A percentile compares a stretch with the other conserved stretches of the same genome.
phyloP scores from a whole-genome alignment of 2,113 vertebrate species.

The Hippocampus guttulatus region DNA sequence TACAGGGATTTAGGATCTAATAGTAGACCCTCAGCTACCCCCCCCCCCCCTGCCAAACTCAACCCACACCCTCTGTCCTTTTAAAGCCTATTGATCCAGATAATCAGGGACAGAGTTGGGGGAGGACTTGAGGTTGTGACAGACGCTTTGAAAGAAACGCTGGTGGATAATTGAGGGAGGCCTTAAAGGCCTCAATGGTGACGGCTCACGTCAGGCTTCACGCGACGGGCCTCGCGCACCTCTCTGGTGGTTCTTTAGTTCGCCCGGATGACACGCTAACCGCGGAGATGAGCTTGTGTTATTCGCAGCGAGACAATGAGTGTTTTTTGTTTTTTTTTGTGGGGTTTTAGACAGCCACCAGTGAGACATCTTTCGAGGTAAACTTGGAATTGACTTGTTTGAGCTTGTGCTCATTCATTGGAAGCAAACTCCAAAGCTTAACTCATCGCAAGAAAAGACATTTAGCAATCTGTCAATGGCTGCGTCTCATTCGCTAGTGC shows the following conservation, averaged over 20 bases:
- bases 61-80: conserved; percentile 12
- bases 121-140: conserved; percentile 6
- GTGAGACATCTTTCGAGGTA: not conserved
- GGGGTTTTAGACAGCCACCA: not conserved
- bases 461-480: not conserved
- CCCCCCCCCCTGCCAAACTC: conserved; percentile 13
- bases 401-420: not conserved
- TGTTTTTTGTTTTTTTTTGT: not conserved
- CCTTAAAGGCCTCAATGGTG: not conserved
- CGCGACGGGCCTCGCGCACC: not conserved
- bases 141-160: conserved; percentile 1
- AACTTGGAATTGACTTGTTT: conserved; percentile 1
- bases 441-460: not conserved
- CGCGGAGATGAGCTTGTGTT: not conserved
- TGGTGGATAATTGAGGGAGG: conserved; percentile 4
- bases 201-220: conserved; percentile 3
- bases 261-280: not conserved
- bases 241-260: not conserved
- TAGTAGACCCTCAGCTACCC: conserved; percentile 38
- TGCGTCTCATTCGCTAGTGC: not conserved
- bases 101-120: conserved; percentile 8
- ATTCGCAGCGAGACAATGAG: not conserved
- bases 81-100: conserved; percentile 8
- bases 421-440: not conserved
- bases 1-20: conserved; percentile 53